These are phyloP conservation scores for Ephestia elutella DNA, from an alignment of 1,140 invertebrate genomes.

Conservation along the genomic window DNA sequence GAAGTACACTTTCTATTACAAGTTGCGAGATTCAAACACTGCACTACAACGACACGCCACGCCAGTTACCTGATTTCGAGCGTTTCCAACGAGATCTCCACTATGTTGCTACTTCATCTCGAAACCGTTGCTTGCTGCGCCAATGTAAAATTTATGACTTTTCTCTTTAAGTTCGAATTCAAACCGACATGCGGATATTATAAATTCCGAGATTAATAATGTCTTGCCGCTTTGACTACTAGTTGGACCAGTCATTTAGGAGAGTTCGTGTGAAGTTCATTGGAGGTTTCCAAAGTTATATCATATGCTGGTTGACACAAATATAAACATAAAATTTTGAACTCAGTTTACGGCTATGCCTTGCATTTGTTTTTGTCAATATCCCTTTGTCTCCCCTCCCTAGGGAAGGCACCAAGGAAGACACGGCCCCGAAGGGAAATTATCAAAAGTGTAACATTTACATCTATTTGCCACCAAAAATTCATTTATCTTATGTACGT, in stretches of 20 bases:
- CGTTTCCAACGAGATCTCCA: constrained; percentile 18
- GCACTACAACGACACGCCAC: constrained; percentile 22
- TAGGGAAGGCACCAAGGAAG: no score
- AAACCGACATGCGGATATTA: not conserved
- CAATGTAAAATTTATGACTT: not conserved
- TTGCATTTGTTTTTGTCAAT: no score
- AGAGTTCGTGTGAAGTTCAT: not conserved
- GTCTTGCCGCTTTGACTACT: not conserved
- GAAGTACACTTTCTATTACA: constrained; percentile 38
- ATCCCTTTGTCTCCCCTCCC: no score
- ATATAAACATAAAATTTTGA: no score
- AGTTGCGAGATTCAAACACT: constrained; percentile 16
- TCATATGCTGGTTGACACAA: no score
- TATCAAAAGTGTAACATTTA: no score
- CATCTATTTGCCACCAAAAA: no score
- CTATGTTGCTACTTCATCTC: constrained; percentile 12
- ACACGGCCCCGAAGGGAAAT: no score
- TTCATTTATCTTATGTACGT: no score
- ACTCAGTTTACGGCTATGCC: no score
- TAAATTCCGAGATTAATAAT: not conserved
- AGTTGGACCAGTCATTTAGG: not conserved
- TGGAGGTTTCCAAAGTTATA: not conserved
- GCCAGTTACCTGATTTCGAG: constrained; percentile 22
- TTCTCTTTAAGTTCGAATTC: not conserved
- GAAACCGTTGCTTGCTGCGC: not conserved